Percentiles rank a stretch among this genome's conserved stretches.
Evolutionary conservation across 2,797 vertebrate genomes (phyloP).

Genomic region (Gymnothorax javanicus): DNA sequence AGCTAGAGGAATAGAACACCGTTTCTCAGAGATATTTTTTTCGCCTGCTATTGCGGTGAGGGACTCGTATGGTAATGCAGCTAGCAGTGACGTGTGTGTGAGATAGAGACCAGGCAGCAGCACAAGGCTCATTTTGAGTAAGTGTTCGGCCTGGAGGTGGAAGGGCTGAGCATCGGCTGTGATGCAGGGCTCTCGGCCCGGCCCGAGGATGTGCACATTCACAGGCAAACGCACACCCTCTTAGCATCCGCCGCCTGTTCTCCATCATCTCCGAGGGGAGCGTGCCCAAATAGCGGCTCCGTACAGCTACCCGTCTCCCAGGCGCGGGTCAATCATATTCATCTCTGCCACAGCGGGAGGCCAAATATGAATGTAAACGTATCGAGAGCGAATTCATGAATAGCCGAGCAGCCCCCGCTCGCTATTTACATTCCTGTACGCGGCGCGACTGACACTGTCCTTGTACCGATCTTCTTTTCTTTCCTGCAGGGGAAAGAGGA

Average conservation of each 20-base stretch:
- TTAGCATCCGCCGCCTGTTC: background rate
- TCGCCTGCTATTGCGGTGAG: background rate
- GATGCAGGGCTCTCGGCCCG: background rate
- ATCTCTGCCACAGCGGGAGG: background rate
- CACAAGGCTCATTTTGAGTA: background rate
- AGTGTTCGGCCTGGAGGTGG: background rate
- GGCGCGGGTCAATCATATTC: conserved; percentile 4
- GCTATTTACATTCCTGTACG: background rate
- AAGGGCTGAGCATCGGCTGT: background rate
- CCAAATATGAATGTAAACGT: background rate
- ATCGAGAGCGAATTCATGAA: conserved; percentile 2
- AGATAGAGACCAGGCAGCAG: background rate
- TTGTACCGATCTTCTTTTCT: background rate
- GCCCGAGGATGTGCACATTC: background rate
- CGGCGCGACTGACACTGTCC: background rate
- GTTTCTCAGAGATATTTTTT: no score
- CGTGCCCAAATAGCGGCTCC: background rate
- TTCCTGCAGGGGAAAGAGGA: background rate
- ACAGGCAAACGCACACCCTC: background rate
- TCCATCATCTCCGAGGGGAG: background rate
- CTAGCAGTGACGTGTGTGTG: background rate
- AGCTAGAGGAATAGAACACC: no score
- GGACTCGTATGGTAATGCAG: background rate
- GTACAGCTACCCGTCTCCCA: background rate
- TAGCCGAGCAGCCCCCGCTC: background rate